Evolutionary conservation across 2,797 vertebrate species (phyloP).

Genomic region (Rhyacichthys aspro): DNA sequence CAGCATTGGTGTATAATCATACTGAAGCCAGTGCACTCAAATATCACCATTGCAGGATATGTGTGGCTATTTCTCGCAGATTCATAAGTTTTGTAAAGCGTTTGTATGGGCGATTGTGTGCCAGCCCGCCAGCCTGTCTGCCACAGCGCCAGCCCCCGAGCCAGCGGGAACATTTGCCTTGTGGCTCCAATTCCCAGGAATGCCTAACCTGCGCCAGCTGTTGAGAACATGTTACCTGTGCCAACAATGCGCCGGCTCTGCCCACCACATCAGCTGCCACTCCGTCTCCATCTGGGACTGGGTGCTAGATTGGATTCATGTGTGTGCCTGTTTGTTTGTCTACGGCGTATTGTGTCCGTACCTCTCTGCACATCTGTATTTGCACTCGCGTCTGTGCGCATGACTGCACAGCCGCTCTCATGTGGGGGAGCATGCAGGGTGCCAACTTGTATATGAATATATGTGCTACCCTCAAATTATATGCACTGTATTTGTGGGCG

Average conservation of each 20-base stretch:
- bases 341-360: slow-evolving; percentile 52
- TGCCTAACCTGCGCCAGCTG: slow-evolving; percentile 99
- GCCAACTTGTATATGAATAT: slow-evolving; percentile 28
- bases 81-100: slow-evolving; percentile 49
- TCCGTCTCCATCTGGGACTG: slow-evolving; percentile 98
- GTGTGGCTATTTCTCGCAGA: slow-evolving; percentile 33
- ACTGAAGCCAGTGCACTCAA: neutral
- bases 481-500: slow-evolving; percentile 21
- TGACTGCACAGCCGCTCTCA: slow-evolving; percentile 35
- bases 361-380: slow-evolving; percentile 70
- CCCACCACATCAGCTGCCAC: slow-evolving; percentile 98
- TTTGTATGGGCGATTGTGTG: slow-evolving; percentile 52
- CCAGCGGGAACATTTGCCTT: slow-evolving; percentile 99
- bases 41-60: slow-evolving; percentile 29
- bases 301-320: slow-evolving; percentile 81
- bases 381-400: slow-evolving; percentile 50
- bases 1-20: neutral
- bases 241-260: slow-evolving; percentile 92
- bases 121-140: slow-evolving; percentile 91
- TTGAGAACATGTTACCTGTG: slow-evolving; percentile 99
- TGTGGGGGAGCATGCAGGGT: slow-evolving; percentile 27
- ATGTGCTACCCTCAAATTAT: slow-evolving; percentile 21
- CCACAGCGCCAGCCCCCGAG: slow-evolving; percentile 87
- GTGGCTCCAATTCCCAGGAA: slow-evolving; percentile 99
- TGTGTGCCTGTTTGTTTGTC: slow-evolving; percentile 53